Conservation (phyloP, 2,888 invertebrate genomes). For the Gasteruption jaculator region DNA sequence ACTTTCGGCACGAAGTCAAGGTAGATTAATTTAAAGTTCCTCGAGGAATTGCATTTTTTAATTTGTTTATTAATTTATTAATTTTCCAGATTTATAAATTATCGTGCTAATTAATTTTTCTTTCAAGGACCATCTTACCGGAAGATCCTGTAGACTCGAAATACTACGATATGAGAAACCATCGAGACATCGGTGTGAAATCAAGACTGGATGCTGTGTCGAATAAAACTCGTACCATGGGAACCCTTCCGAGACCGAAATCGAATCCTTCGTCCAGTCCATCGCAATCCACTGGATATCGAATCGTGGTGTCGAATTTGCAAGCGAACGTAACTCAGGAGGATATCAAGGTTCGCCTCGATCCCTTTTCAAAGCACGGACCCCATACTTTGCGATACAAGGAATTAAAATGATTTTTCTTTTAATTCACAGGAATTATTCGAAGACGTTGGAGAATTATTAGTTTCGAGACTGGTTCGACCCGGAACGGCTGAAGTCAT, state of each 20-base stretch:
- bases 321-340: constrained; percentile 82
- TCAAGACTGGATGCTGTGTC: constrained; percentile 53
- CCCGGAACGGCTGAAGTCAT: constrained; percentile 90
- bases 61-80: constrained; percentile 1
- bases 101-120: background rate
- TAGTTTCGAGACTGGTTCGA: constrained; percentile 78
- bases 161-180: constrained; percentile 39
- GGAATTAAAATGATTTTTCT: background rate
- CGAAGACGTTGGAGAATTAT: constrained; percentile 85
- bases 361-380: too few species aligned
- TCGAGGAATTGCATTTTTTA: background rate
- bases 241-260: constrained; percentile 49
- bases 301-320: constrained; percentile 88
- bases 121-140: constrained; percentile 38
- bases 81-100: background rate
- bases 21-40: constrained; percentile 24
- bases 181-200: constrained; percentile 44
- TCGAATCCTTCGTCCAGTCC: constrained; percentile 38
- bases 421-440: constrained; percentile 75
- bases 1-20: constrained; percentile 40
- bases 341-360: constrained; percentile 81
- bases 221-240: constrained; percentile 34
- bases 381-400: too few species aligned
- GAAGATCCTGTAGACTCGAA: constrained; percentile 35
- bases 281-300: constrained; percentile 63